Conservation (phyloP, 2,797 vertebrate genomes). For the Esox masquinongy region DNA sequence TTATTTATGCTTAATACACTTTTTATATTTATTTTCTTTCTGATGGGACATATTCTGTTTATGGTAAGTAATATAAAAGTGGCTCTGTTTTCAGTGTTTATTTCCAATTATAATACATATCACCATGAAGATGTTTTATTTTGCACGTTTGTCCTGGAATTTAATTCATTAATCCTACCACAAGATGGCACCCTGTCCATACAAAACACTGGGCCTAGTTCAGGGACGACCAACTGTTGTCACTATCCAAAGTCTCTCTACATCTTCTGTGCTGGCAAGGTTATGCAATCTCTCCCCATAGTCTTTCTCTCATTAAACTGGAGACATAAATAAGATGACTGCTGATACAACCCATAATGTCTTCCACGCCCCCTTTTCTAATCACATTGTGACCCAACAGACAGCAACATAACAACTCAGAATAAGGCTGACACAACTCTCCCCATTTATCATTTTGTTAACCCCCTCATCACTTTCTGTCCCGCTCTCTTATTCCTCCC, state of each 20-base stretch:
- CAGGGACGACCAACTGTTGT: not conserved
- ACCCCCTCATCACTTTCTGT: conserved; percentile 20
- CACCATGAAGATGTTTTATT: not conserved
- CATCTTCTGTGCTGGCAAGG: not conserved
- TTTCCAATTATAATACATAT: not conserved
- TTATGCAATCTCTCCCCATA: not conserved
- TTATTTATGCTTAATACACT: conserved; percentile 19
- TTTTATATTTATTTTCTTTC: conserved; percentile 33
- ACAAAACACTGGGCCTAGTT: conserved; percentile 1
- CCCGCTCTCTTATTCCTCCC: conserved; percentile 38
- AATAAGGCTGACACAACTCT: not conserved
- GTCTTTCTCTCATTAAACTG: not conserved
- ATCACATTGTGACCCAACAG: conserved; percentile 58
- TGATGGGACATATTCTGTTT: conserved; percentile 45
- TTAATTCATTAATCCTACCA: conserved; percentile 41
- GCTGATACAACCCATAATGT: conserved; percentile 2
- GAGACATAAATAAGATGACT: not conserved
- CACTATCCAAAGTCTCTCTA: not conserved
- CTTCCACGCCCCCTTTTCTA: conserved; percentile 54
- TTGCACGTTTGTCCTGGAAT: not conserved
- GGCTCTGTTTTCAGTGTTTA: conserved; percentile 20
- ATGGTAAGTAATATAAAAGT: conserved; percentile 63
- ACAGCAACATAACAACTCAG: conserved; percentile 48
- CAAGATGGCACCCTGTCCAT: conserved; percentile 52
- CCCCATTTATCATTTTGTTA: not conserved